Base-by-base conservation (phyloP, 35 echinoderm and acorn worm genomes). In the Apostichopus japonicus region DNA sequence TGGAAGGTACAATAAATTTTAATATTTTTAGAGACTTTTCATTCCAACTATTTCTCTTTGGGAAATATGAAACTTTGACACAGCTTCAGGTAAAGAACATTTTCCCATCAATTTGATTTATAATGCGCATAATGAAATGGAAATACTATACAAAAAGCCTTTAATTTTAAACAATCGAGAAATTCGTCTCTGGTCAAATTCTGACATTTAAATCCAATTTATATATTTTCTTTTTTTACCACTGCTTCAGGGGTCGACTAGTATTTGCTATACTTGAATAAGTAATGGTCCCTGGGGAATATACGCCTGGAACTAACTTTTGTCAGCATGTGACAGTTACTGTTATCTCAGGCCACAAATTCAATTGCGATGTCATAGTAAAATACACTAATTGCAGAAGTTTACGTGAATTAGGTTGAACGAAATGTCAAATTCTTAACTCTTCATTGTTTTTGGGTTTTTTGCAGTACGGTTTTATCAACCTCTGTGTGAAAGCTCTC, bases 401-500 rank as follows among this genome's bases (percentile, higher is more conserved):
- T n/a, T 75, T 14, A 61, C 71, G 71, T 75, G 22, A 19, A 75
- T 75, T 23, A 21, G 71, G 63, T 19, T 67, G 11, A 5, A 21
- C 21, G 22, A 75, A 75, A 75, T 75, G 11, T 75, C 13, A 75
- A 75, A 19, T 23, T 75, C 16, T 19, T 19, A 75, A 61, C 13
- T 61, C 14, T 75, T 7, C 71, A 4, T 44, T 44, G 33, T 44
- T 75, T 75, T 17, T 72, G 70, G 0, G 53, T 84, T 83, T 9
- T 59, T 92, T 86, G 15, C 88, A 98, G 97, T 98, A 98, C 83
- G 97, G 97, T 57, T 98, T 98, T 78, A 98, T 98, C 25, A 98
- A 98, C 56, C 87, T 96, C 24, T 98, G 97, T 63, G 97, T 98
- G 1, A 98, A 96, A 82, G 93, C 97, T 0, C 93, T 98, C 33